A percentile compares a stretch with the other conserved stretches of the same genome.
Evolutionary conservation across 2,113 vertebrate species (phyloP).

Genomic region (Paraplagusia blochii): DNA sequence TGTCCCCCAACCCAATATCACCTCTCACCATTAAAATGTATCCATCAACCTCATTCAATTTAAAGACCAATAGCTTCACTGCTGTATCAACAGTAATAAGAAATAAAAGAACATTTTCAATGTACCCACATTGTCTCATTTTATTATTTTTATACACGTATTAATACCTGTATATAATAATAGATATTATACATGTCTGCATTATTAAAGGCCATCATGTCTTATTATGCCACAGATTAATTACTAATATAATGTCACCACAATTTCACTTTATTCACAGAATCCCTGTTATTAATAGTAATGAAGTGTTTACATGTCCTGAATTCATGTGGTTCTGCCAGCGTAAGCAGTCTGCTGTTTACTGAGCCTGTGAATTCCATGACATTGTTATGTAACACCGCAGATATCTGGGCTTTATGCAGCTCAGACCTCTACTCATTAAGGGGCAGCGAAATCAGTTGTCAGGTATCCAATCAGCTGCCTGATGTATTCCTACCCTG

Average conservation of each 20-base stretch:
- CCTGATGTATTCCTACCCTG: slow-evolving; percentile 49
- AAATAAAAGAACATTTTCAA: slow-evolving; percentile 3
- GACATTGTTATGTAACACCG: slow-evolving; percentile 49
- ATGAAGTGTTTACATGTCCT: slow-evolving; percentile 5
- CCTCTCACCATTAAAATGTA: background rate
- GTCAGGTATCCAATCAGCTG: slow-evolving; percentile 59
- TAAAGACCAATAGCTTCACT: background rate
- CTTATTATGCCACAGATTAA: background rate
- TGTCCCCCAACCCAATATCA: no score
- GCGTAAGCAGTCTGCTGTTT: slow-evolving; percentile 15
- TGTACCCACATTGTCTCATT: background rate
- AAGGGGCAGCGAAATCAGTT: slow-evolving; percentile 59
- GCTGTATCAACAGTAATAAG: background rate
- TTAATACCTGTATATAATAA: background rate
- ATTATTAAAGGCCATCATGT: background rate
- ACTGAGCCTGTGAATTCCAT: slow-evolving; percentile 17
- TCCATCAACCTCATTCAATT: background rate
- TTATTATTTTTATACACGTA: no score
- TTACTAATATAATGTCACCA: background rate
- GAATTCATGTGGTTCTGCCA: slow-evolving; percentile 16
- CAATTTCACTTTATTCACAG: slow-evolving; percentile 9
- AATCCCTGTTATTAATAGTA: slow-evolving; percentile 6
- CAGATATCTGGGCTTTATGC: slow-evolving; percentile 33
- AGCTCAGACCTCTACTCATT: slow-evolving; percentile 48
- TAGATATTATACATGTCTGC: background rate